These are phyloP conservation scores for Heliothis virescens DNA, from an alignment of 1,140 invertebrate species.

Conservation along the genomic window DNA sequence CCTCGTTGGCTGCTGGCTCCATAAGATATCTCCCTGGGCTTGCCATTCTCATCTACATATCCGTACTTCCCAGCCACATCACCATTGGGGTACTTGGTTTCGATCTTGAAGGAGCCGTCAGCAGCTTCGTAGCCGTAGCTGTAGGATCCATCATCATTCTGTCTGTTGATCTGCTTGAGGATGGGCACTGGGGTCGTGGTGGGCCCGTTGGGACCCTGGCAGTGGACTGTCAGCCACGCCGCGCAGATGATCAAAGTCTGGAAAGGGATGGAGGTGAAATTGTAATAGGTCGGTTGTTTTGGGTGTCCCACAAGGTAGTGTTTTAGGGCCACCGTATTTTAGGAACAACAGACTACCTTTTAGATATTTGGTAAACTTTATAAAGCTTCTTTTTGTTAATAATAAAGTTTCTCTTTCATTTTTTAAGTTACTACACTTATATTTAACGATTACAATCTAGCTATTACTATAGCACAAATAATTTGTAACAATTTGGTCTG, in stretches of 20 bases:
- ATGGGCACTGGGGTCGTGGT: constrained; percentile 89
- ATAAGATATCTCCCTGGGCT: constrained; percentile 91
- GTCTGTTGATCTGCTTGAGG: constrained; percentile 90
- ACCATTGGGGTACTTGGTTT: constrained; percentile 93
- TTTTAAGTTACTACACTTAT: no score
- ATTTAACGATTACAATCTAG: no score
- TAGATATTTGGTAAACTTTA: no score
- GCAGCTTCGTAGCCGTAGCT: constrained; percentile 96
- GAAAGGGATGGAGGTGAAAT: constrained; percentile 47
- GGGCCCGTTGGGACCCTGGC: constrained; percentile 63
- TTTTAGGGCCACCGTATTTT: neutral
- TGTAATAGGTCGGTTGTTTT: neutral
- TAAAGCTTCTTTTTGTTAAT: neutral
- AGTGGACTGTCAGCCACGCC: constrained; percentile 63
- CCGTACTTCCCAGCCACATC: constrained; percentile 94
- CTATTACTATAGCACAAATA: no score
- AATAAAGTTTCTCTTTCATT: no score
- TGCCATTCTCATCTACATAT: constrained; percentile 93
- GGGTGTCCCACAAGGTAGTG: neutral
- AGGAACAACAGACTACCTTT: neutral
- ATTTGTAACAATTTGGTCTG: no score
- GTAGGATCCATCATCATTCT: constrained; percentile 95
- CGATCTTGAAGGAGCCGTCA: constrained; percentile 97
- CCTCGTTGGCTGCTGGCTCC: constrained; percentile 91
- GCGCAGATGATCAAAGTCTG: constrained; percentile 69